Base-by-base conservation (phyloP, 2,888 invertebrate species). In the Sipunculus nudus region DNA sequence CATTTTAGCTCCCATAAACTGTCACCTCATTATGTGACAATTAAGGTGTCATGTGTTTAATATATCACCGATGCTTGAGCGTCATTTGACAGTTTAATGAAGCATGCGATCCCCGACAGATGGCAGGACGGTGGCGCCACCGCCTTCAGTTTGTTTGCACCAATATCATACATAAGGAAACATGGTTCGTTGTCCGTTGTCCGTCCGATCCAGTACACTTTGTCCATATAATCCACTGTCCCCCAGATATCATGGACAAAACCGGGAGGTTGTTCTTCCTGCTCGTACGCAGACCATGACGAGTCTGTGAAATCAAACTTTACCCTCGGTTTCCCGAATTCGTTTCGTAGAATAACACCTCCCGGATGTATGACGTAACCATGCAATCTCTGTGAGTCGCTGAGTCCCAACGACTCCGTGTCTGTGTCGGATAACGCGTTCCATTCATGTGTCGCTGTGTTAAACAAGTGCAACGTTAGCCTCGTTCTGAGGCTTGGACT, bases 191-290 rank as follows among this genome's bases (percentile, higher is more conserved):
- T n/a, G n/a, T n/a, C n/a, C n/a, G n/a, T n/a, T n/a, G n/a, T n/a
- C n/a, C n/a, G n/a, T n/a, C n/a, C n/a, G n/a, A n/a, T n/a, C n/a
- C n/a, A n/a, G n/a, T 58, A 56, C 23, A 61, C 61, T 23, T 39
- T 41, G 13, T 49, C 56, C n/a, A 26, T 21, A 5, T 29, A 21
- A 23, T 55, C 29, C 16, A 47, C 56, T 3, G 49, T 50, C 6
- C 55, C 61, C 55, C 56, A 61, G 13, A 61, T 45, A 10, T 61
- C 61, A 13, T 23, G 21, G 21, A 61, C 38, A 25, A 56, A 61
- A 19, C 35, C 29, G 16, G 61, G 56, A 6, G 38, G 16, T 3
- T 16, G 16, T 19, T 19, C 29, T 25, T 13, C 10, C 6, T 16
- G 19, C 23, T 56, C 47, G n/a, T 26, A 43, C 5, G 19, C 48